Conservation (phyloP, 2,113 vertebrate species). For the Bothrops jararaca region DNA sequence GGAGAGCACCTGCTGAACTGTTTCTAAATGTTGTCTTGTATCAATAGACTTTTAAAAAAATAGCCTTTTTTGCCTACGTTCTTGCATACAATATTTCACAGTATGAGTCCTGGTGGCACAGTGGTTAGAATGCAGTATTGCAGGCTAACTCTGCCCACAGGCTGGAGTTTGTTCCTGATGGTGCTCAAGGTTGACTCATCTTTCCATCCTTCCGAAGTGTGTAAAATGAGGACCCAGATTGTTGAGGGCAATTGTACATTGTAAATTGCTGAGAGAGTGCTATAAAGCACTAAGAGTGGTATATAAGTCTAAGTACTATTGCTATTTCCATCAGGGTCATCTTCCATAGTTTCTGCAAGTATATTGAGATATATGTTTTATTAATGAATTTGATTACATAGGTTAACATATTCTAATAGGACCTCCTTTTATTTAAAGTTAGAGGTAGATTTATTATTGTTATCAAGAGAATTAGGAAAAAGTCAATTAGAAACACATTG, state of each 20-base stretch:
- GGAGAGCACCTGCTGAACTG: neutral
- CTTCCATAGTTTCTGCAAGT: neutral
- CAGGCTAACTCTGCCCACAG: neutral
- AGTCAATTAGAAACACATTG: neutral
- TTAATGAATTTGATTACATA: neutral
- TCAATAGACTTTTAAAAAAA: neutral
- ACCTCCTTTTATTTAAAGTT: neutral
- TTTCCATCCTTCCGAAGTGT: neutral
- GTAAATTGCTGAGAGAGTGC: neutral
- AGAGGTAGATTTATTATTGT: slow-evolving; percentile 13
- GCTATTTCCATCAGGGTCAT: neutral
- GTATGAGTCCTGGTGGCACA: neutral
- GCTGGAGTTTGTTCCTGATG: neutral
- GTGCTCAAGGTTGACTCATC: neutral
- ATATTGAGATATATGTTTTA: neutral
- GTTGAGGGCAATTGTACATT: neutral
- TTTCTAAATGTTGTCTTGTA: neutral
- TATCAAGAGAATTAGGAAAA: slow-evolving; percentile 16
- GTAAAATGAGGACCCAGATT: neutral
- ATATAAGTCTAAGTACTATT: neutral
- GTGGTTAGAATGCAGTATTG: neutral
- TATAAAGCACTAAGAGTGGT: neutral
- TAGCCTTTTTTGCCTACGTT: neutral
- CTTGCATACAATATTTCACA: neutral
- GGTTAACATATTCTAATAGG: neutral